Conservation (phyloP, 2,113 vertebrate species). For the Orycteropus afer region DNA sequence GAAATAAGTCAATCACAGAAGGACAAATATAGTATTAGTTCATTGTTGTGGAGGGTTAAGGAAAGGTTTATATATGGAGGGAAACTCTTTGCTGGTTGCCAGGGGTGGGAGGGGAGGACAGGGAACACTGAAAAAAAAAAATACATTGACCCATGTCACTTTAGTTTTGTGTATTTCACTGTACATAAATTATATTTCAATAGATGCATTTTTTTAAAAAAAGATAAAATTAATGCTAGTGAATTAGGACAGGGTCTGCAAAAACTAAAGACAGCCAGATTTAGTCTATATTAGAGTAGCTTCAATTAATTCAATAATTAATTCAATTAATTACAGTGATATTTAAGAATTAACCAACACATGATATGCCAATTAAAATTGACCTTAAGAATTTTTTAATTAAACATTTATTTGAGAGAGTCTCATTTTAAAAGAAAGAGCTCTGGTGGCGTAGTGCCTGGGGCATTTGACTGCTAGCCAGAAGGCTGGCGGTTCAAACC, state of each 20-base stretch:
- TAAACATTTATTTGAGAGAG: slow-evolving; percentile 13
- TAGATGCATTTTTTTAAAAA: slow-evolving; percentile 60
- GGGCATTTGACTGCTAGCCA: too few relatives aligned
- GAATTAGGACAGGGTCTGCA: slow-evolving; percentile 28
- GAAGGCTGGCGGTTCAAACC: too few relatives aligned
- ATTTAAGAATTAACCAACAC: slow-evolving; percentile 25
- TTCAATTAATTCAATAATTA: background rate
- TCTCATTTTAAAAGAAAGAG: too few relatives aligned
- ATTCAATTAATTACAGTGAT: background rate
- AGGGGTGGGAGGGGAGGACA: too few relatives aligned
- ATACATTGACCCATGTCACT: too few relatives aligned
- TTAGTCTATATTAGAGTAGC: background rate
- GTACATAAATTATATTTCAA: too few relatives aligned
- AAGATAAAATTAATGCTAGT: slow-evolving; percentile 52
- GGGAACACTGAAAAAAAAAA: too few relatives aligned
- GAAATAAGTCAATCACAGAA: background rate
- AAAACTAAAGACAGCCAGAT: background rate
- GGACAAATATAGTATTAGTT: background rate
- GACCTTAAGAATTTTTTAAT: background rate
- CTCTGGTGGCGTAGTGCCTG: too few relatives aligned
- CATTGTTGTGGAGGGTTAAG: too few relatives aligned
- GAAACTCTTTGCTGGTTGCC: too few relatives aligned
- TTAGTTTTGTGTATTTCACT: too few relatives aligned
- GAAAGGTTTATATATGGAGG: too few relatives aligned
- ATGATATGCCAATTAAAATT: slow-evolving; percentile 4